Conservation (phyloP, 2,797 vertebrate species). For the Morelia viridis region DNA sequence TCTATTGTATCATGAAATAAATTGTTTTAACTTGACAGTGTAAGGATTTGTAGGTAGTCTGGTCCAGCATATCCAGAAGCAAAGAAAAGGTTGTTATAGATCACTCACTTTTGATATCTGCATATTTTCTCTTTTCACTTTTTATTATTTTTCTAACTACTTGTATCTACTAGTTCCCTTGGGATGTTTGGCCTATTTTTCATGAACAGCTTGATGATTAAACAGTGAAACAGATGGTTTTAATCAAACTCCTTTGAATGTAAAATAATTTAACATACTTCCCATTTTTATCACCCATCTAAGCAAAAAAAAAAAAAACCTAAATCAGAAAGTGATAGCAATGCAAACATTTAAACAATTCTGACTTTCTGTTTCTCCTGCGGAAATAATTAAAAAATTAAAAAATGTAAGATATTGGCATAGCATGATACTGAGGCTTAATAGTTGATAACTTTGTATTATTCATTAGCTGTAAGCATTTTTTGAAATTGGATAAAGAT, state of each 20-base stretch:
- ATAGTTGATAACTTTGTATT: background rate
- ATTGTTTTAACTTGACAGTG: background rate
- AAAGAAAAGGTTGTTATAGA: constrained; percentile 47
- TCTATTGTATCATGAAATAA: background rate
- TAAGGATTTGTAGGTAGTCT: constrained; percentile 23
- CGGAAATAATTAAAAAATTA: background rate
- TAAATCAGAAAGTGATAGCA: constrained; percentile 58
- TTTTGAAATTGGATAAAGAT: background rate
- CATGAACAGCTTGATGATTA: constrained; percentile 56
- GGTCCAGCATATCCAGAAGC: constrained; percentile 45
- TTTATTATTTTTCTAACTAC: constrained; percentile 61
- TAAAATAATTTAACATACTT: constrained; percentile 62
- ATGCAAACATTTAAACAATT: constrained; percentile 37
- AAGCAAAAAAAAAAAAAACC: background rate
- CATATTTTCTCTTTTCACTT: constrained; percentile 52
- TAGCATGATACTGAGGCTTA: background rate
- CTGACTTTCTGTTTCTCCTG: constrained; percentile 35
- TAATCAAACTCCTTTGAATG: constrained; percentile 62
- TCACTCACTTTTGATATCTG: constrained; percentile 51
- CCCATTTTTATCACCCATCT: constrained; percentile 41
- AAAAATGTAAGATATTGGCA: background rate
- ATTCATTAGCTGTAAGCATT: background rate
- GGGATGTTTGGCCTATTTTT: constrained; percentile 57
- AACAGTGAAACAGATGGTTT: constrained; percentile 69
- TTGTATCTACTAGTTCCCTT: constrained; percentile 31